A percentile compares a stretch with the other conserved stretches of the same genome.
phyloP scores from a whole-genome alignment of 2,113 vertebrate species.

The Campylorhamphus procurvoides region DNA sequence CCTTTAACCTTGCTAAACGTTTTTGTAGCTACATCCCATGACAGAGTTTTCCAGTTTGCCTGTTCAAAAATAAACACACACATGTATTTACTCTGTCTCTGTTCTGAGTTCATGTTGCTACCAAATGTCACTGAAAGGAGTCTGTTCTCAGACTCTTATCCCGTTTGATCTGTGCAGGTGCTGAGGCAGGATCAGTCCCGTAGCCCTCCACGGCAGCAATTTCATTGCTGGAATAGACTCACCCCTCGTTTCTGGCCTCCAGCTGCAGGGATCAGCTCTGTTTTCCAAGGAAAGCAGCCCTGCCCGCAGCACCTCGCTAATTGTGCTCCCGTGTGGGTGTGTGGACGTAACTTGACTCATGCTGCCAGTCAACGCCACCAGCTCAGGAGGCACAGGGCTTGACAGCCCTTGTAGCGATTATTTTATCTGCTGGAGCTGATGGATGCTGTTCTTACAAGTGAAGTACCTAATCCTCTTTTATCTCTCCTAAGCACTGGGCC shows the following conservation, averaged over 20 bases:
- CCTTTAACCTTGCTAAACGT: not conserved
- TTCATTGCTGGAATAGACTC: not conserved
- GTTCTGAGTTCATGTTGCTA: not conserved
- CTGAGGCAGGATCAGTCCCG: not conserved
- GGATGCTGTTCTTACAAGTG: slow-evolving; percentile 31
- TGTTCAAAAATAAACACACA: not conserved
- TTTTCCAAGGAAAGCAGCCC: slow-evolving; percentile 6
- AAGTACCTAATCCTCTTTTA: slow-evolving; percentile 45
- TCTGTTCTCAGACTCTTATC: not conserved
- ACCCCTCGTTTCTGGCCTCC: not conserved
- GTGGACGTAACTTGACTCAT: not conserved
- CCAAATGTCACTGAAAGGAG: not conserved
- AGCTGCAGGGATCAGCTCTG: not conserved
- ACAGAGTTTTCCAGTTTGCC: not conserved
- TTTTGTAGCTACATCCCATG: not conserved
- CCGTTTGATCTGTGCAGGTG: not conserved
- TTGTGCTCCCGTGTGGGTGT: not conserved
- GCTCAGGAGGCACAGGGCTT: not conserved
- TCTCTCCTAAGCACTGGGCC: not conserved
- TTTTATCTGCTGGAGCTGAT: slow-evolving; percentile 9
- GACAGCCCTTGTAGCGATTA: not conserved
- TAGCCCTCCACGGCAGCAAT: not conserved
- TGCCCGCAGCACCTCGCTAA: slow-evolving; percentile 2
- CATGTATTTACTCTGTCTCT: not conserved
- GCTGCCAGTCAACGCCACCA: not conserved